phyloP scores from a whole-genome alignment of 2,113 vertebrate species.

The Rhinopomastus cyanomelas region DNA sequence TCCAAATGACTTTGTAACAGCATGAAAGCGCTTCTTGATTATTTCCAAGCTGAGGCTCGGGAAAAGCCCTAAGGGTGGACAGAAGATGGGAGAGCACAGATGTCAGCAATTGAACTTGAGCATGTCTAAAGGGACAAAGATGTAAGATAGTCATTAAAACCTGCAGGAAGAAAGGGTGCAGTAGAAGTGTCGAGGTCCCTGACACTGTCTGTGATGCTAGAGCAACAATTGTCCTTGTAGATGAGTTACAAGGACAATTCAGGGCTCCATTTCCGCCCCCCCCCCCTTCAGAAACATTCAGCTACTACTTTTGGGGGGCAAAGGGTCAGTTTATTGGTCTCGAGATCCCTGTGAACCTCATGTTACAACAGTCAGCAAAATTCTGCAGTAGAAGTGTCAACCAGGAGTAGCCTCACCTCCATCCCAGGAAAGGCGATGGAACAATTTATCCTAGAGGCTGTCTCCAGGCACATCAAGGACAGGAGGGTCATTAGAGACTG shows the following conservation, averaged over 20 bases:
- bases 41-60: background rate
- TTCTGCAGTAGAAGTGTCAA: background rate
- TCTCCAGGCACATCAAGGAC: too few species aligned
- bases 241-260: background rate
- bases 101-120: background rate
- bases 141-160: background rate
- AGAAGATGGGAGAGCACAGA: background rate
- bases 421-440: too few species aligned
- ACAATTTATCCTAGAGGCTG: too few species aligned
- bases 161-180: background rate
- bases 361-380: background rate
- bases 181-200: background rate
- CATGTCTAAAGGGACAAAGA: background rate
- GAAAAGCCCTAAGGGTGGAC: background rate
- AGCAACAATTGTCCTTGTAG: background rate
- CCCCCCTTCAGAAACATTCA: background rate
- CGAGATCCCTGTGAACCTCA: background rate
- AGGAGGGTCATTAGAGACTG: too few species aligned
- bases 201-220: background rate
- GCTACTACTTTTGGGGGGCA: background rate
- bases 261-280: background rate
- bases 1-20: slow-evolving; percentile 19
- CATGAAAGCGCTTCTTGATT: slow-evolving; percentile 8
- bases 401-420: background rate
- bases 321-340: background rate